phyloP scores from a whole-genome alignment of 2,888 invertebrate genomes.

The Archips crataeganus region DNA sequence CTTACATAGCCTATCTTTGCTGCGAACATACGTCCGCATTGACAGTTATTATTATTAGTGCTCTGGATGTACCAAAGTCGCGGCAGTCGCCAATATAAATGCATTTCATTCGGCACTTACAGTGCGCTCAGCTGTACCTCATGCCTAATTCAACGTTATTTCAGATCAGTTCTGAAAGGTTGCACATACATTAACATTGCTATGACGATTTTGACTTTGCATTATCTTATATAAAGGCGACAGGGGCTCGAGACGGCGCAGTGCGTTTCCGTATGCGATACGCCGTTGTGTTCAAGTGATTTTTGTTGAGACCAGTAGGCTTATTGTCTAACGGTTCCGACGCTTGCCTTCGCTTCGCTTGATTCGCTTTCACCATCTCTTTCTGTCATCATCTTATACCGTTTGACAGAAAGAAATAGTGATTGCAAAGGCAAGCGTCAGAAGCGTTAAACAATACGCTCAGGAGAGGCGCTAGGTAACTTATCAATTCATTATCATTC shows the following conservation, averaged over 20 bases:
- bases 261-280: background rate
- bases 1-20: too few relatives aligned
- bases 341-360: too few relatives aligned
- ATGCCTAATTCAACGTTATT: slow-evolving; percentile 36
- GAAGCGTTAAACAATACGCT: too few relatives aligned
- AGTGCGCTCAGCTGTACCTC: slow-evolving; percentile 10
- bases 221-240: slow-evolving; percentile 16
- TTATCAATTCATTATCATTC: too few relatives aligned
- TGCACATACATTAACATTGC: slow-evolving; percentile 33
- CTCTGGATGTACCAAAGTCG: background rate
- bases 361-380: too few relatives aligned
- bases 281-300: background rate
- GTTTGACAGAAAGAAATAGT: too few relatives aligned
- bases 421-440: too few relatives aligned
- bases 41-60: too few relatives aligned
- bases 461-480: background rate
- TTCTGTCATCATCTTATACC: too few relatives aligned
- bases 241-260: background rate
- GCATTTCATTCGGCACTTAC: background rate
- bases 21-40: too few relatives aligned
- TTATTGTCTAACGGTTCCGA: too few relatives aligned
- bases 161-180: slow-evolving; percentile 24
- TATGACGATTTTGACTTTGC: slow-evolving; percentile 3
- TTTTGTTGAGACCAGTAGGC: background rate
- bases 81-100: background rate